phyloP scores from a whole-genome alignment of 2,113 vertebrate genomes.

The Lepisosteus oculatus region DNA sequence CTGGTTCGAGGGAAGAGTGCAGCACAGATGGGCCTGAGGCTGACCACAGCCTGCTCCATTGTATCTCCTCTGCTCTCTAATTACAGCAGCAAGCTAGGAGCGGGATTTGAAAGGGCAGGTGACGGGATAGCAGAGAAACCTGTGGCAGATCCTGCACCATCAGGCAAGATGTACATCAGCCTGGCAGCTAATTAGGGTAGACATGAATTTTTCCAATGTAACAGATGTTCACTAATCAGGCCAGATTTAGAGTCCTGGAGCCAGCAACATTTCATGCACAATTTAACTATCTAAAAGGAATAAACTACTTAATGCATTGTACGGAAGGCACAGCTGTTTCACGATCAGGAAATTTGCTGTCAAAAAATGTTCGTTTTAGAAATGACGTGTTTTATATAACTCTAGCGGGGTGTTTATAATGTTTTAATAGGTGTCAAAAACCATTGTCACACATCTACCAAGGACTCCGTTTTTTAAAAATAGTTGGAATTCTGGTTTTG shows the following conservation, averaged over 20 bases:
- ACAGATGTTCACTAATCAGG: slow-evolving; percentile 99
- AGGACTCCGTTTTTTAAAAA: slow-evolving; percentile 45
- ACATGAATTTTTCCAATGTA: slow-evolving; percentile 99
- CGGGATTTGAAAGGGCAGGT: slow-evolving; percentile 86
- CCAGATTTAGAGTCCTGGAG: slow-evolving; percentile 95
- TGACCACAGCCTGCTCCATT: slow-evolving; percentile 89
- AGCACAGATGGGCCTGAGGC: slow-evolving; percentile 89
- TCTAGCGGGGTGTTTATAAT: slow-evolving; percentile 98
- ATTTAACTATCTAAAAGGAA: slow-evolving; percentile 99
- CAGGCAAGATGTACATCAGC: slow-evolving; percentile 94
- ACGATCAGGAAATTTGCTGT: slow-evolving; percentile 95
- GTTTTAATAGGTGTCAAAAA: slow-evolving; percentile 94
- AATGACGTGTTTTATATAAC: slow-evolving; percentile 98
- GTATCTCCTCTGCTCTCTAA: slow-evolving; percentile 93
- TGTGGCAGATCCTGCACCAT: slow-evolving; percentile 96
- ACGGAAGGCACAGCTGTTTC: slow-evolving; percentile 99
- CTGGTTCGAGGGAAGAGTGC: slow-evolving; percentile 55
- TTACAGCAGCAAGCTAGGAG: slow-evolving; percentile 82
- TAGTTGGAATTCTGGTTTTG: no score
- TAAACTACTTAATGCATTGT: slow-evolving; percentile 99
- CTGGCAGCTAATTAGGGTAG: slow-evolving; percentile 99
- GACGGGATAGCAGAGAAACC: slow-evolving; percentile 94
- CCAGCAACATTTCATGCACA: slow-evolving; percentile 99
- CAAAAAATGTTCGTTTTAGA: slow-evolving; percentile 86
- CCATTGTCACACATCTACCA: slow-evolving; percentile 81